Percentiles rank a stretch among this genome's conserved stretches.
phyloP scores from a whole-genome alignment of 2,888 invertebrate species.

The Caenorhabditis sp. region DNA sequence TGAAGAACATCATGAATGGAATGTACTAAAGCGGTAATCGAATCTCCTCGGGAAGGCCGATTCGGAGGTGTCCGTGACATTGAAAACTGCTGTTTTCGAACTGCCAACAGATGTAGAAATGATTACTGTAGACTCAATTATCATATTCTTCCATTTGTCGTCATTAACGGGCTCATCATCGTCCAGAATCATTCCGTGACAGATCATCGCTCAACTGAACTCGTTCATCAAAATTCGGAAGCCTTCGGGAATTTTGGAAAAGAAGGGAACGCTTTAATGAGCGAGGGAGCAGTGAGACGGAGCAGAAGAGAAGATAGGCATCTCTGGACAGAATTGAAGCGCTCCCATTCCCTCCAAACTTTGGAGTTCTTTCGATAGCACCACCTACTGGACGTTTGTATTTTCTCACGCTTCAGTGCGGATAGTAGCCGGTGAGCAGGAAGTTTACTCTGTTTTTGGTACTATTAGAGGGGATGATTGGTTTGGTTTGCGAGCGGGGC shows the following conservation, averaged over 20 bases:
- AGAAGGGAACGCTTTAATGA: conserved; percentile 37
- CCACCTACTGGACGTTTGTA: not conserved
- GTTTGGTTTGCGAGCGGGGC: not conserved
- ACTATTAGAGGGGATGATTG: conserved; percentile 7
- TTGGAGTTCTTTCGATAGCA: not conserved
- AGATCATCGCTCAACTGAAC: conserved; percentile 50
- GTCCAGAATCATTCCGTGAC: conserved; percentile 25
- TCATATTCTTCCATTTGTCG: not conserved
- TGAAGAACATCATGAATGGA: conserved; percentile 33
- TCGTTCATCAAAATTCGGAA: conserved; percentile 51
- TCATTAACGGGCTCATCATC: conserved; percentile 20
- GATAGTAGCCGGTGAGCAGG: conserved; percentile 20
- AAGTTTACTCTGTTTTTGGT: conserved; percentile 32
- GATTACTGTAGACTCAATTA: conserved; percentile 7
- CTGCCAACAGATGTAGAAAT: conserved; percentile 11
- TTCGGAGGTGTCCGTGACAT: conserved; percentile 20
- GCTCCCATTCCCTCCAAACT: not conserved
- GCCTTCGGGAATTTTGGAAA: conserved; percentile 40
- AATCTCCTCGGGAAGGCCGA: conserved; percentile 24
- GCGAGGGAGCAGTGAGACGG: conserved; percentile 13
- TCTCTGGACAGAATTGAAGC: conserved; percentile 19
- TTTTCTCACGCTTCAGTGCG: conserved; percentile 11
- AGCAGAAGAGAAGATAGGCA: conserved; percentile 20
- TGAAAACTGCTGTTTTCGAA: conserved; percentile 34
- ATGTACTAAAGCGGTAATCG: conserved; percentile 53